Evolutionary conservation across 2,113 vertebrate genomes (phyloP).

Genomic region (Colossoma macropomum): DNA sequence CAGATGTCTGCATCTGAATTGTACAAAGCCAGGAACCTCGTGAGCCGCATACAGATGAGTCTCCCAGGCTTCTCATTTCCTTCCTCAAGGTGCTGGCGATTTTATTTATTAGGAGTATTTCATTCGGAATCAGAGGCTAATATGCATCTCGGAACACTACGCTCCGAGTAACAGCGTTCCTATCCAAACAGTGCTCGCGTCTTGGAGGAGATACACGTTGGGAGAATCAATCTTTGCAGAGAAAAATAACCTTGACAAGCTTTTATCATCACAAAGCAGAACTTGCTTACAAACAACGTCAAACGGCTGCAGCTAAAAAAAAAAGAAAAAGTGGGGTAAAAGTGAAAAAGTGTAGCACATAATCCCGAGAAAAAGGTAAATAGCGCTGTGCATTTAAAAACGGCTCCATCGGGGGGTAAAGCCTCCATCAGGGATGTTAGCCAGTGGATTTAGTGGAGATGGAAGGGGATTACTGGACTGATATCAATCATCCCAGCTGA

Average conservation of each 20-base stretch:
- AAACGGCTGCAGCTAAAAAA: neutral
- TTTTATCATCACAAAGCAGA: constrained; percentile 28
- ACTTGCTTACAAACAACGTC: neutral
- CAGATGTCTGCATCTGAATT: constrained; percentile 22
- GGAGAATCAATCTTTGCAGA: constrained; percentile 18
- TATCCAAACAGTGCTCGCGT: constrained; percentile 28
- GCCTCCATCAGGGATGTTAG: constrained; percentile 62
- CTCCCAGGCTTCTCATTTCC: constrained; percentile 7
- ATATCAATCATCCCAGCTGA: constrained; percentile 75
- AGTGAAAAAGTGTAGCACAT: constrained; percentile 9
- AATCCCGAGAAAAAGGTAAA: constrained; percentile 51
- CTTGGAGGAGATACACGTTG: constrained; percentile 25
- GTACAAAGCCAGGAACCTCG: constrained; percentile 15
- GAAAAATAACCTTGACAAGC: constrained; percentile 37
- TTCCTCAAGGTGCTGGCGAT: constrained; percentile 18
- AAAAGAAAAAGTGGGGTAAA: constrained; percentile 10
- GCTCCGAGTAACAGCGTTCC: neutral
- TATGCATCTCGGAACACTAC: neutral
- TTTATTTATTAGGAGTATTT: constrained; percentile 28
- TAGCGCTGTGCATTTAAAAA: constrained; percentile 60
- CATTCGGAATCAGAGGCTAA: neutral
- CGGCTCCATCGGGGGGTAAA: constrained; percentile 62
- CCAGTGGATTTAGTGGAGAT: constrained; percentile 73
- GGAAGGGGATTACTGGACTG: constrained; percentile 71
- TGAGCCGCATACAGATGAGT: constrained; percentile 25